Evolutionary conservation across 2,888 invertebrate species (phyloP).

Genomic region (Galeruca laticollis): DNA sequence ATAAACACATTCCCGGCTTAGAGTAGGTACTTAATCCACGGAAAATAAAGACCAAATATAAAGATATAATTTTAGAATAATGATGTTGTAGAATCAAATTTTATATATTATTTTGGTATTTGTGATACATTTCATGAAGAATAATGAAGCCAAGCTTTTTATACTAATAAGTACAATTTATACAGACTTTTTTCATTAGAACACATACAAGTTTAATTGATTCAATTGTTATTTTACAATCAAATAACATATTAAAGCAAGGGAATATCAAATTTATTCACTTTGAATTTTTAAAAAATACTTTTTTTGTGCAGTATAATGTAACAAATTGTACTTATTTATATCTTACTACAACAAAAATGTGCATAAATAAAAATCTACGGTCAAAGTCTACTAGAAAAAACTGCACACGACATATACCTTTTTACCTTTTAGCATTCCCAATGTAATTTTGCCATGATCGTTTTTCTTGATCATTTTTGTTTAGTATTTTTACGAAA

Average conservation of each 20-base stretch:
- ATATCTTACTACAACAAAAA: slow-evolving; percentile 20
- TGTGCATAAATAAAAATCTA: slow-evolving; percentile 37
- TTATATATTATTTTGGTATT: not conserved
- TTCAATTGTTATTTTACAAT: too few relatives aligned
- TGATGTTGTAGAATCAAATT: too few relatives aligned
- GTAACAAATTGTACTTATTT: slow-evolving; percentile 3
- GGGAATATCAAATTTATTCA: too few relatives aligned
- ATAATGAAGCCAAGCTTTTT: not conserved
- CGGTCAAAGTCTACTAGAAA: slow-evolving; percentile 26
- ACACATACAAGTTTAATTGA: too few relatives aligned
- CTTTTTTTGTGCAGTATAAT: too few relatives aligned
- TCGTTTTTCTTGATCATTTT: slow-evolving; percentile 59
- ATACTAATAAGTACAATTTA: slow-evolving; percentile 5
- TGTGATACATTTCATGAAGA: not conserved
- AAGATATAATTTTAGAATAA: not conserved
- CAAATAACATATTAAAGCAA: not conserved
- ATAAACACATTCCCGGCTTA: not conserved
- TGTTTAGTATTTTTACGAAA: slow-evolving; percentile 1
- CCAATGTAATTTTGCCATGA: slow-evolving; percentile 64
- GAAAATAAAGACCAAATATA: not conserved
- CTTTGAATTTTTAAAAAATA: too few relatives aligned
- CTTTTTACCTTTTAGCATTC: slow-evolving; percentile 66
- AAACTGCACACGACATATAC: slow-evolving; percentile 55
- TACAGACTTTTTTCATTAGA: not conserved
- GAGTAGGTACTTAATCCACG: not conserved